Percentiles rank a stretch among this genome's conserved stretches.
phyloP scores from a whole-genome alignment of 1,140 invertebrate genomes.

The Anoplolepis gracilipes region DNA sequence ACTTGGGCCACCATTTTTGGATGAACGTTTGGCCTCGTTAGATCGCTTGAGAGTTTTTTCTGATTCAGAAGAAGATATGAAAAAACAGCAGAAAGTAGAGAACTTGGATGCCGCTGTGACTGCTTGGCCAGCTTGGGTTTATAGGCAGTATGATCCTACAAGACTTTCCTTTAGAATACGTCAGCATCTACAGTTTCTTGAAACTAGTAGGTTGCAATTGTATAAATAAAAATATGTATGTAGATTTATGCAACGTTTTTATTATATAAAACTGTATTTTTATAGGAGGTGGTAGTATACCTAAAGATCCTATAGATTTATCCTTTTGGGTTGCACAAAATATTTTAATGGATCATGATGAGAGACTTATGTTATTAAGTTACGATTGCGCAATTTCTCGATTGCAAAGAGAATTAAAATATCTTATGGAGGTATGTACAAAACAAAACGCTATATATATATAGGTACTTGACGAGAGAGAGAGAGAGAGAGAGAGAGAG shows the following conservation, averaged over 20 bases:
- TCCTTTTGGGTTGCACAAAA: slow-evolving; percentile 93
- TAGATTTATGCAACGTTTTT: slow-evolving; percentile 19
- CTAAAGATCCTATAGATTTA: slow-evolving; percentile 89
- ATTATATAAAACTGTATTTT: slow-evolving; percentile 43
- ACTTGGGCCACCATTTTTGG: slow-evolving; percentile 85
- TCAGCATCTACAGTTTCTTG: slow-evolving; percentile 81
- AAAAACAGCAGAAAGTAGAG: slow-evolving; percentile 78
- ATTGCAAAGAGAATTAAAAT: slow-evolving; percentile 88
- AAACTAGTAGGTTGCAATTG: slow-evolving; percentile 70
- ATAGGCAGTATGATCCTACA: slow-evolving; percentile 89
- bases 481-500: too few species aligned
- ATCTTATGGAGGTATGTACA: slow-evolving; percentile 87
- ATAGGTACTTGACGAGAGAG: background rate
- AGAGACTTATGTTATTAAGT: slow-evolving; percentile 87
- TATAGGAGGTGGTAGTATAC: slow-evolving; percentile 84
- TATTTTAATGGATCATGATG: slow-evolving; percentile 88
- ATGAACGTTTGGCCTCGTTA: slow-evolving; percentile 83
- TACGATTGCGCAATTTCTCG: slow-evolving; percentile 90
- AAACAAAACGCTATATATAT: slow-evolving; percentile 12
- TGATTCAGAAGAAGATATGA: slow-evolving; percentile 69
- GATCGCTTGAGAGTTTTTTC: slow-evolving; percentile 81
- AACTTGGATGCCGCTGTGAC: slow-evolving; percentile 85
- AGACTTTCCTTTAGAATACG: slow-evolving; percentile 85
- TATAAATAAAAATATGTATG: background rate
- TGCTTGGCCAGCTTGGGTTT: slow-evolving; percentile 89